Evolutionary conservation across 2,888 invertebrate genomes (phyloP), one percentile per base, ranked within the genome.

Genomic region (Gisinianus flammeolus): DNA sequence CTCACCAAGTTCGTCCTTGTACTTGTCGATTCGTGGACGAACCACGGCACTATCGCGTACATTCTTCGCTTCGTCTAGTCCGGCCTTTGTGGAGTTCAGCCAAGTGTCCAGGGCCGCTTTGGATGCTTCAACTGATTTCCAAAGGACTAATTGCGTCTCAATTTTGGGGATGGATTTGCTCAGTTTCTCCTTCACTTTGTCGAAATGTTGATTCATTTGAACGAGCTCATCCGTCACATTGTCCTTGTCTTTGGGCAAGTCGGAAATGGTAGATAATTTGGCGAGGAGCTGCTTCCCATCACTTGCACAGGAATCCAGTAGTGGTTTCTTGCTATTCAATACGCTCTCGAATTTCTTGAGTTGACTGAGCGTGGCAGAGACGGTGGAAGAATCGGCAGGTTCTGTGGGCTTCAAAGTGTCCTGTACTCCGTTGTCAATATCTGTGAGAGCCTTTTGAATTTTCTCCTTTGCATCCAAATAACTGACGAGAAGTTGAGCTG

Each of bases 111-210:
- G 89, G 86, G 94, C 94, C 81, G 93, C 92, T 86, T 94, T 94
- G 0, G 92, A 91, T 79, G 94, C 94, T 84, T 95, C 93, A 52
- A 97, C 93, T 87, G 96, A 95, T 85, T 94, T 93, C 96, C 96
- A 97, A 74, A 96, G 93, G n/a, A 94, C 92, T 0, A 93, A 90
- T 87, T 97, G 95, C 0, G 94, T 93, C 87, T 97, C 97, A 71
- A 93, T 90, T 75, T 92, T 91, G 86, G 95, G 94, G 28, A 92
- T 91, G 83, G 91, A 90, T 83, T 92, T 93, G 6, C 92, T 90
- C 3, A 93, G 90, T 69, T 90, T 90, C 80, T 93, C 92, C 84
- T 83, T 77, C 75, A 85, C 77, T 0, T 66, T 70, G 6, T 85
- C 83, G 80, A 85, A 87, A 19, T 82, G 80, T n/a, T 80, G 76